These are phyloP conservation scores for Columbina picui DNA, from an alignment of 2,113 vertebrate genomes.

Conservation along the genomic window DNA sequence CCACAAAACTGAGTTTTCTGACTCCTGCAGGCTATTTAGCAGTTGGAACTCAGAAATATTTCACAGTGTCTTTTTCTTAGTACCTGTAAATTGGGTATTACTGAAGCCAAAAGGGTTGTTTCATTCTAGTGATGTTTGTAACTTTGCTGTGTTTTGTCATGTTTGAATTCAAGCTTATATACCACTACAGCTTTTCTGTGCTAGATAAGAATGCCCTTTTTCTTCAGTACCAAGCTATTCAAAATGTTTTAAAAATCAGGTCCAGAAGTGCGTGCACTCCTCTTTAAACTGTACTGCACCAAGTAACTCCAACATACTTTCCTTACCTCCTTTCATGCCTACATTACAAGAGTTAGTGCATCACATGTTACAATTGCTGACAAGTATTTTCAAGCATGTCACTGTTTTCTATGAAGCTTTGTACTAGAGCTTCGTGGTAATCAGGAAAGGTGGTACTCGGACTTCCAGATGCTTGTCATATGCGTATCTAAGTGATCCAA, in stretches of 20 bases:
- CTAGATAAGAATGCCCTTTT: neutral
- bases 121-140: neutral
- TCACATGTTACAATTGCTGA: slow-evolving; percentile 27
- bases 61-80: slow-evolving; percentile 1
- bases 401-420: slow-evolving; percentile 31
- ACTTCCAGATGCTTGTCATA: neutral
- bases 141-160: neutral
- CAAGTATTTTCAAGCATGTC: slow-evolving; percentile 53
- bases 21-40: slow-evolving; percentile 18
- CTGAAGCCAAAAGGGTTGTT: neutral
- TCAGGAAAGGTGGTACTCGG: slow-evolving; percentile 24
- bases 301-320: neutral
- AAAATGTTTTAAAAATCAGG: slow-evolving; percentile 1
- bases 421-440: slow-evolving; percentile 4
- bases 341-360: slow-evolving; percentile 27
- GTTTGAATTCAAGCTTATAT: neutral
- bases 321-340: neutral
- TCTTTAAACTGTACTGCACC: slow-evolving; percentile 31
- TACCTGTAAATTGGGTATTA: neutral
- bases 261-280: slow-evolving; percentile 12
- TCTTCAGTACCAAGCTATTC: neutral
- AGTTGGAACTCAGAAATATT: slow-evolving; percentile 21
- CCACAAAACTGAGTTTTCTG: slow-evolving; percentile 6
- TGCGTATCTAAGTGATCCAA: neutral
- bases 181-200: neutral